Evolutionary conservation across 2,888 invertebrate genomes (phyloP), one percentile per base, ranked within the genome.

Genomic region (Ernsta delagoae): DNA sequence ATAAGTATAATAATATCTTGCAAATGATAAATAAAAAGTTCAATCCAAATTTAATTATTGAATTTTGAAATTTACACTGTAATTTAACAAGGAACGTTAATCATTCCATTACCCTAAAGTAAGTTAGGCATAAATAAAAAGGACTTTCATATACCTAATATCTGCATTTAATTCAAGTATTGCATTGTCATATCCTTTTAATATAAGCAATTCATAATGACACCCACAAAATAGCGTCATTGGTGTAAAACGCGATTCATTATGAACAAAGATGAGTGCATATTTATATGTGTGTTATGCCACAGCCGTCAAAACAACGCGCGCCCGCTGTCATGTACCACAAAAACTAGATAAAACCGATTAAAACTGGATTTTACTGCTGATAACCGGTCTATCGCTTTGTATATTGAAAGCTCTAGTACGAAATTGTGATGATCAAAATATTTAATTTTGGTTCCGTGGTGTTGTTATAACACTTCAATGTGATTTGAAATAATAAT

Each of bases 191-290:
- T 48, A 12, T 12, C 48, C 48, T 48, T 12, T 48, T 48, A 12
- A 48, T 6, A 12, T 12, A 12, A 12, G 12, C 48, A 5, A 48
- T 12, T 48, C n/a, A n/a, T n/a, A n/a, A 11, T 48, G 48, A 48
- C 48, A 48, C 16, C 8, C 16, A 11, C 11, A 34, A 54, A 7
- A 34, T 12, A 50, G 45, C 16, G n/a, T 53, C 41, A n/a, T 24
- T 59, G 43, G 66, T 43, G 53, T 88, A 87, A 86, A 86, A n/a
- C 83, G 80, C 86, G 84, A 89, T 88, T 90, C 90, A 90, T 92
- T 92, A 93, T 91, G 87, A 92, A 84, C 91, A 92, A 92, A 92
- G 92, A 93, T 91, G 87, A 87, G 86, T 79, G 86, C 89, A 87
- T 88, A 89, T 92, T 90, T 90, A 88, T 90, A 85, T 85, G 84